Evolutionary conservation across 2,888 invertebrate species (phyloP), one percentile per base, ranked within the genome.

Genomic region (Metalampra italica): DNA sequence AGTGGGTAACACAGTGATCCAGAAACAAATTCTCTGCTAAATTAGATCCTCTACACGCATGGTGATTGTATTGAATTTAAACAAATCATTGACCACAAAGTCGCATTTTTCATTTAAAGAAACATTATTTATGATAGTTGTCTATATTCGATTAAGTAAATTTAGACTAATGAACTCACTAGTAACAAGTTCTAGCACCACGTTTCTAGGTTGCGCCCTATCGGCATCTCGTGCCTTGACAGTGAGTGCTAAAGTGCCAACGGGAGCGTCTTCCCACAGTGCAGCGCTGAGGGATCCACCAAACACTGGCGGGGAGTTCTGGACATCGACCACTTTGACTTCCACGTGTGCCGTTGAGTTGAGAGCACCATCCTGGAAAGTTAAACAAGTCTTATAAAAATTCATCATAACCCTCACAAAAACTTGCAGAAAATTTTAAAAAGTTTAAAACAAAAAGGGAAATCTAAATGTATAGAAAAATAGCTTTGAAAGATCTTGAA

Each of bases 241-340:
- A 0, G 93, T 94, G 80, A 97, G 92, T 0, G 95, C 94, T 39
- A 95, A 80, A 0, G 95, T 94, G 9, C 96, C 96, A 37, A 97
- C 96, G 0, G 95, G 93, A 49, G 94, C 95, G 66, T 96, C 95
- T 75, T 97, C 97, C 22, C 92, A 90, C 32, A 97, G 91, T 22
- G 96, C 93, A 0, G 94, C 95, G 11, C 94, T 93, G 47, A 96
- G 86, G 0, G 96, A 92, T 0, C 96, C 96, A 43, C 93, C 92
- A 83, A 97, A 97, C 47, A 94, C 92, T 0, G 97, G 97, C 0
- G 97, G 95, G 0, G 93, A 94, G 76, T 97, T 96, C 85, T 97
- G 97, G 0, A 97, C 93, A 71, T 97, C 97, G 52, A 92, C 91
- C 0, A 97, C 94, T 56, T 94, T 93, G 29, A 97, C 92, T 66